Evolutionary conservation across 1,140 invertebrate species (phyloP).

Genomic region (Nilaparvata lugens): DNA sequence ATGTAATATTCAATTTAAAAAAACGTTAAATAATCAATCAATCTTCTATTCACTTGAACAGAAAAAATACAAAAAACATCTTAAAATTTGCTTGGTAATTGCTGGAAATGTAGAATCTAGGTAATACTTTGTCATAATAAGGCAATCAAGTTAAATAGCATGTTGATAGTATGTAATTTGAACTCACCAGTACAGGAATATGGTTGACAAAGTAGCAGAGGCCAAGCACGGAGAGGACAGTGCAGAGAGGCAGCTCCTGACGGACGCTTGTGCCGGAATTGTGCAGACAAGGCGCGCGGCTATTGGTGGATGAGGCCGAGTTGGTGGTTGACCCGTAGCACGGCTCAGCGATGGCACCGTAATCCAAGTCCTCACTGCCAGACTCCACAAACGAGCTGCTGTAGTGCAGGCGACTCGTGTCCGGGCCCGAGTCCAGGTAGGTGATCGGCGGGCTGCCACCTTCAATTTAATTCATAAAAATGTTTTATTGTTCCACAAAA

Average conservation of each 20-base stretch:
- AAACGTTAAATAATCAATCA: too few relatives aligned
- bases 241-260: slow-evolving; percentile 35
- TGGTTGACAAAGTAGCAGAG: slow-evolving; percentile 46
- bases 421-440: slow-evolving; percentile 18
- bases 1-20: too few relatives aligned
- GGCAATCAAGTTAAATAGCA: too few relatives aligned
- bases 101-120: too few relatives aligned
- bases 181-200: slow-evolving; percentile 46
- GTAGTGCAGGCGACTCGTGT: slow-evolving; percentile 11
- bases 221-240: slow-evolving; percentile 38
- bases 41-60: too few relatives aligned
- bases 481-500: too few relatives aligned
- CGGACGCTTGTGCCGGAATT: slow-evolving; percentile 12
- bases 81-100: too few relatives aligned
- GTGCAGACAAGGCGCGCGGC: slow-evolving; percentile 30
- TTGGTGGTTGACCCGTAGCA: slow-evolving; percentile 31
- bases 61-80: too few relatives aligned
- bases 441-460: slow-evolving; percentile 16
- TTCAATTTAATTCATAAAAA: too few relatives aligned
- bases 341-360: slow-evolving; percentile 29
- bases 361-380: slow-evolving; percentile 15
- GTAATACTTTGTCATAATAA: too few relatives aligned
- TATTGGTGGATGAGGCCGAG: slow-evolving; percentile 39
- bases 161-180: too few relatives aligned
- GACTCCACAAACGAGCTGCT: slow-evolving; percentile 12